A percentile compares a stretch with the other conserved stretches of the same genome.
Evolutionary conservation across 2,113 vertebrate species (phyloP).

Genomic region (Eleginops maclovinus): DNA sequence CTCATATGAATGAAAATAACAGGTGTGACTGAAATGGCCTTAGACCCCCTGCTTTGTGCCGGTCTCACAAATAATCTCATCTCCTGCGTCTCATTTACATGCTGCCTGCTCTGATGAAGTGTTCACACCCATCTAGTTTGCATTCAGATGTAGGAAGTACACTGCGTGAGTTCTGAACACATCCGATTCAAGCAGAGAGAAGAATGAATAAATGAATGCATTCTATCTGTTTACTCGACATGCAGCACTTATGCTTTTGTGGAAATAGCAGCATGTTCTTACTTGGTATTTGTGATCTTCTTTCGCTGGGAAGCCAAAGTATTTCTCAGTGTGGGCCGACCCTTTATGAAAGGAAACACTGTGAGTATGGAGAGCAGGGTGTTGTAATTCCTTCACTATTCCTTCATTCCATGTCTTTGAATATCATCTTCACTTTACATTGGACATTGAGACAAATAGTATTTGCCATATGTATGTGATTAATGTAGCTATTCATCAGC

Average conservation of each 20-base stretch:
- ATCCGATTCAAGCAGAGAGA: neutral
- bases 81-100: neutral
- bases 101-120: neutral
- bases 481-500: neutral
- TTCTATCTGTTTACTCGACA: neutral
- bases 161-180: neutral
- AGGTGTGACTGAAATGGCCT: neutral
- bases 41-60: neutral
- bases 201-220: neutral
- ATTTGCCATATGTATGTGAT: too few species aligned
- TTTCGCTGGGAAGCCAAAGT: conserved; percentile 72
- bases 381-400: neutral
- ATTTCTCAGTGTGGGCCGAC: conserved; percentile 77
- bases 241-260: neutral
- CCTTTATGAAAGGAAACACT: conserved; percentile 54
- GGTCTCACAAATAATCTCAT: too few species aligned
- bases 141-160: neutral
- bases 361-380: neutral
- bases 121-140: neutral
- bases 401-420: neutral
- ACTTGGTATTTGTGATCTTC: conserved; percentile 75
- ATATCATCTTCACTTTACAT: neutral
- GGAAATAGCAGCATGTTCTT: neutral
- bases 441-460: neutral
- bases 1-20: neutral